Evolutionary conservation across 2,888 invertebrate species (phyloP).

Genomic region (Polyommatus icarus): DNA sequence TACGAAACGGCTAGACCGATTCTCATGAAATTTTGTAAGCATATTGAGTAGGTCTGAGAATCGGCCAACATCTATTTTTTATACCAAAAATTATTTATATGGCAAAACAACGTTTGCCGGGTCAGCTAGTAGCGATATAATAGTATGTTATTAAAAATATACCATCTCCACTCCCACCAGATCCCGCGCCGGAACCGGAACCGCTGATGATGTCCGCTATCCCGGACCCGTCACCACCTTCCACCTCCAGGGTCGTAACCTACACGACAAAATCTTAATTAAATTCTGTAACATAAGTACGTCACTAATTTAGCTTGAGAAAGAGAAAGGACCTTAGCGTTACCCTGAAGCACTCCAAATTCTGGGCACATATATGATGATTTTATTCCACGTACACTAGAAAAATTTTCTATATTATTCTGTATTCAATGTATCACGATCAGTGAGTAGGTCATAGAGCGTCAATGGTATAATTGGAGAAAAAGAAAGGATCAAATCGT

Average conservation of each 20-base stretch:
- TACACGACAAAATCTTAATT: slow-evolving; percentile 46
- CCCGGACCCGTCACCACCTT: slow-evolving; percentile 79
- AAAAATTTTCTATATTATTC: too few relatives aligned
- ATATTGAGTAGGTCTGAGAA: too few relatives aligned
- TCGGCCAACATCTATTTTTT: too few relatives aligned
- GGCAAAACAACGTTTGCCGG: too few relatives aligned
- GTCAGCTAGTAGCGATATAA: too few relatives aligned
- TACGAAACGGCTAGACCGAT: too few relatives aligned
- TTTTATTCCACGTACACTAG: neutral
- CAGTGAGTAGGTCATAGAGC: too few relatives aligned
- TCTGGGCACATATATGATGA: neutral
- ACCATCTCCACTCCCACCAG: slow-evolving; percentile 74
- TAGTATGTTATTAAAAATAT: neutral
- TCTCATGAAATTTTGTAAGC: too few relatives aligned
- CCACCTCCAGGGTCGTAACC: slow-evolving; percentile 87
- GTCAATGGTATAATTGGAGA: too few relatives aligned
- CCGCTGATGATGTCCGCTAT: slow-evolving; percentile 81
- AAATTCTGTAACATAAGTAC: neutral
- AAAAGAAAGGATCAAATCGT: too few relatives aligned
- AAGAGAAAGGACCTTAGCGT: neutral
- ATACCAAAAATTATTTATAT: too few relatives aligned
- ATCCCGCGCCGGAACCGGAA: slow-evolving; percentile 80
- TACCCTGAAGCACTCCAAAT: neutral
- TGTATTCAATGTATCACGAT: too few relatives aligned
- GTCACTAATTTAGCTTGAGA: neutral